phyloP scores from a whole-genome alignment of 2,888 invertebrate species.

The Lysandra coridon region DNA sequence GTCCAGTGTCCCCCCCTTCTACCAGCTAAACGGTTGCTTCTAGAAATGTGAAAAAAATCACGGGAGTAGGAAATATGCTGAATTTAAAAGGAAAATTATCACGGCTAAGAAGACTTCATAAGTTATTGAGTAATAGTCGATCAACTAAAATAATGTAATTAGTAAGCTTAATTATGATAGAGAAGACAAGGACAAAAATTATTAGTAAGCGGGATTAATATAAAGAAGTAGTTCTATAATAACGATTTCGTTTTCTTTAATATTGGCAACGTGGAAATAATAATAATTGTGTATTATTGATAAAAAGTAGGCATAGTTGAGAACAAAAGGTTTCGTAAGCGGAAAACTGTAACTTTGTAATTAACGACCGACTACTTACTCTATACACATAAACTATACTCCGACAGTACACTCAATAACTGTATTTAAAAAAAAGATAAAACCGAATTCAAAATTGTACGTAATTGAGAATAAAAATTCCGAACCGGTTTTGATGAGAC shows the following conservation, averaged over 20 bases:
- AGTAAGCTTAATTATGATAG: background rate
- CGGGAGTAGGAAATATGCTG: too few species aligned
- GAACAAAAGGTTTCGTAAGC: constrained; percentile 20
- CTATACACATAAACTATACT: background rate
- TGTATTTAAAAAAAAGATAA: too few species aligned
- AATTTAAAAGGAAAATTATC: too few species aligned
- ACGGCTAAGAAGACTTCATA: too few species aligned
- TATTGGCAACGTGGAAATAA: background rate
- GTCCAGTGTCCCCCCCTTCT: too few species aligned
- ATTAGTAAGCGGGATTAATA: background rate
- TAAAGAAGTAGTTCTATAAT: background rate
- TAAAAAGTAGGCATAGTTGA: background rate
- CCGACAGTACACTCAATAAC: background rate
- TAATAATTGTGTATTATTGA: background rate
- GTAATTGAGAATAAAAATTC: too few species aligned
- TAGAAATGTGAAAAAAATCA: too few species aligned
- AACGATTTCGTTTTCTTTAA: background rate
- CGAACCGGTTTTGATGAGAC: too few species aligned
- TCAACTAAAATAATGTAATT: too few species aligned
- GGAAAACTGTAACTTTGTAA: background rate
- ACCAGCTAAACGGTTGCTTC: too few species aligned
- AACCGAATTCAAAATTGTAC: too few species aligned
- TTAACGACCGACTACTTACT: background rate
- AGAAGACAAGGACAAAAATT: background rate
- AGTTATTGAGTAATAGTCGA: too few species aligned